Conservation (phyloP, 2,888 invertebrate species). For the Chymomyza procnemis region DNA sequence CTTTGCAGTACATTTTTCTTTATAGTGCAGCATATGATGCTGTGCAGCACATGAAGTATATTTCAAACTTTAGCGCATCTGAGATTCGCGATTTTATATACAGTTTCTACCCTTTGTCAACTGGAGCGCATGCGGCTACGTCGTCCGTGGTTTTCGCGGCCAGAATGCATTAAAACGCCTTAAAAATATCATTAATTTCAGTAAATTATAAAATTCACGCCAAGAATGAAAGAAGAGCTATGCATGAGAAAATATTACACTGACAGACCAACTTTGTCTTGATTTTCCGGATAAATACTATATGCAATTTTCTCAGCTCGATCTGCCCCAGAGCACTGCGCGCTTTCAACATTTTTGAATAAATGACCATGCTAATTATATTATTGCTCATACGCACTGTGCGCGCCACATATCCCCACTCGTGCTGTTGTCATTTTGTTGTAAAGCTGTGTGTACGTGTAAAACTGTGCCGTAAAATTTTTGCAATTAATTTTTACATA, state of each 20-base stretch:
- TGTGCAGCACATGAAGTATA: too few relatives aligned
- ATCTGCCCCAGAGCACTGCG: constrained; percentile 24
- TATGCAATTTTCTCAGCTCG: neutral
- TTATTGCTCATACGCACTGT: constrained; percentile 65
- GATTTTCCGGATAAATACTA: constrained; percentile 5
- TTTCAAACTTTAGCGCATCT: too few relatives aligned
- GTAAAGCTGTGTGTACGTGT: too few relatives aligned
- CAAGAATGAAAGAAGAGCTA: neutral
- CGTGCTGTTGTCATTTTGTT: neutral
- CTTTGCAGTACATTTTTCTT: too few relatives aligned
- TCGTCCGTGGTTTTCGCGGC: neutral
- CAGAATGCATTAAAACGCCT: neutral
- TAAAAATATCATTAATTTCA: neutral
- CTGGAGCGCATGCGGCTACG: neutral
- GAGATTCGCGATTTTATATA: neutral
- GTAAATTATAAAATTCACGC: neutral
- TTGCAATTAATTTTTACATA: constrained; percentile 2
- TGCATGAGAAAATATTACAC: too few relatives aligned
- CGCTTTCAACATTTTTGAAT: constrained; percentile 57
- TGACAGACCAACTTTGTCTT: neutral
- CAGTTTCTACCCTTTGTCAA: neutral
- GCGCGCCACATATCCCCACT: constrained; percentile 5
- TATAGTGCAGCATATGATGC: too few relatives aligned
- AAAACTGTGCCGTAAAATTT: neutral
- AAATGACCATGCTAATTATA: constrained; percentile 68